Conservation (phyloP, 1,140 invertebrate genomes). For the Micrasema longulum region DNA sequence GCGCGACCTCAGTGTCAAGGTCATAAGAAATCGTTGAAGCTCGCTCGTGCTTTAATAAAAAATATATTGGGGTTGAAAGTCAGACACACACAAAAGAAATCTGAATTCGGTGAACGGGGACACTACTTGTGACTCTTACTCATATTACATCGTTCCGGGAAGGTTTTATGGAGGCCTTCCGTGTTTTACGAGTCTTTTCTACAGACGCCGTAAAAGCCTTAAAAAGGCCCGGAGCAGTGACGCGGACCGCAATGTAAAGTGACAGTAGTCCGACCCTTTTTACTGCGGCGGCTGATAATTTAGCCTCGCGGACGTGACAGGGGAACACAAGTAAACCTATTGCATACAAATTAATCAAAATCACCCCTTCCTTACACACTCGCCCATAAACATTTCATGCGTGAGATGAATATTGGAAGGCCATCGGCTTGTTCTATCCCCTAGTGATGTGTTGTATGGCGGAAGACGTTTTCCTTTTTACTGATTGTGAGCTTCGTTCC, state of each 20-base stretch:
- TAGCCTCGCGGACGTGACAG: constrained; percentile 35
- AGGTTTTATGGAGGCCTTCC: constrained; percentile 21
- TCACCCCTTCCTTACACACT: constrained; percentile 29
- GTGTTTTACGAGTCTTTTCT: constrained; percentile 25
- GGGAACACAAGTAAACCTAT: constrained; percentile 37
- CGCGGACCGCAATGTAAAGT: constrained; percentile 19
- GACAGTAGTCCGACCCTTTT: constrained; percentile 40
- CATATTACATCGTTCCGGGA: neutral
- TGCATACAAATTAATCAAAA: constrained; percentile 53
- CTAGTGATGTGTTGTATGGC: neutral
- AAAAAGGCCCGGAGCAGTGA: constrained; percentile 21
- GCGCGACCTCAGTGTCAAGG: no score
- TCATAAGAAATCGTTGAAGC: no score
- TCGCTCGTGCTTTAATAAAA: no score
- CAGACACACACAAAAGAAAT: no score
- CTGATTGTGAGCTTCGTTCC: constrained; percentile 18
- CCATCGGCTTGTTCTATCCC: constrained; percentile 17
- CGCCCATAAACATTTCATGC: constrained; percentile 38
- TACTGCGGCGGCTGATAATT: constrained; percentile 43
- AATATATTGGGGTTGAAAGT: no score
- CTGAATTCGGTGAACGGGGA: no score
- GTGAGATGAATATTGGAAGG: constrained; percentile 40
- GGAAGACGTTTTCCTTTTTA: constrained; percentile 6
- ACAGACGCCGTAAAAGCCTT: constrained; percentile 29
- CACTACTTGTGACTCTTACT: neutral